These are phyloP conservation scores for Drosophila melanocephala DNA, from an alignment of 2,888 invertebrate genomes.

Conservation along the genomic window DNA sequence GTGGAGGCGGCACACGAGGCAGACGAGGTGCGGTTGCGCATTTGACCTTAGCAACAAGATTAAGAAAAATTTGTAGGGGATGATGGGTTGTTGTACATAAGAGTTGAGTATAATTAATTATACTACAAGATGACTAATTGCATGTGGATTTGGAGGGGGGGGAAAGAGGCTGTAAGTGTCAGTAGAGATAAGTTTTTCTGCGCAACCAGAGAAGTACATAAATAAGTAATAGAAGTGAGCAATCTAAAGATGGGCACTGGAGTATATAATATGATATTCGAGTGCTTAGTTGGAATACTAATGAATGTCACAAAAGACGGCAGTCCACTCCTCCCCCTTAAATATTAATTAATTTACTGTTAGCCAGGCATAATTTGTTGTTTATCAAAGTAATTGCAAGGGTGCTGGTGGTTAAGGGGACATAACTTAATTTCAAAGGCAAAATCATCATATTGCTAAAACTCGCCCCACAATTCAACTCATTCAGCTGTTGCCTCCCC, in stretches of 20 bases:
- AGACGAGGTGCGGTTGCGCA: constrained; percentile 2
- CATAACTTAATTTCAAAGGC: constrained; percentile 8
- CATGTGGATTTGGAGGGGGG: not conserved
- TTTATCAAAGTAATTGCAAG: constrained; percentile 2
- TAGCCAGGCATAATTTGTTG: not conserved
- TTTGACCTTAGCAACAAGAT: constrained; percentile 49
- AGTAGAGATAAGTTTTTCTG: not conserved
- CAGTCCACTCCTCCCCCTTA: not conserved
- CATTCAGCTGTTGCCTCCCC: constrained; percentile 11
- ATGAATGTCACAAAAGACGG: not conserved
- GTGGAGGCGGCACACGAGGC: not conserved
- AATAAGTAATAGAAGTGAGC: not conserved
- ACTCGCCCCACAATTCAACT: constrained; percentile 27
- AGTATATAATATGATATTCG: not conserved
- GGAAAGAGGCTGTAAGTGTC: not conserved
- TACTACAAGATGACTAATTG: constrained; percentile 41
- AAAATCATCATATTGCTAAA: constrained; percentile 11
- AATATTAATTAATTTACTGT: not conserved
- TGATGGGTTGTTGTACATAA: not conserved
- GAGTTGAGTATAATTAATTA: constrained; percentile 19
- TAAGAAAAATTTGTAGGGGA: not conserved
- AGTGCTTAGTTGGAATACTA: not conserved
- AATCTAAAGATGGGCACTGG: not conserved
- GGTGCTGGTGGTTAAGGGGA: not conserved
- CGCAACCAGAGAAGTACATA: not conserved